Evolutionary conservation across 2,888 invertebrate species (phyloP), one percentile per base, ranked within the genome.

Genomic region (Actias luna): DNA sequence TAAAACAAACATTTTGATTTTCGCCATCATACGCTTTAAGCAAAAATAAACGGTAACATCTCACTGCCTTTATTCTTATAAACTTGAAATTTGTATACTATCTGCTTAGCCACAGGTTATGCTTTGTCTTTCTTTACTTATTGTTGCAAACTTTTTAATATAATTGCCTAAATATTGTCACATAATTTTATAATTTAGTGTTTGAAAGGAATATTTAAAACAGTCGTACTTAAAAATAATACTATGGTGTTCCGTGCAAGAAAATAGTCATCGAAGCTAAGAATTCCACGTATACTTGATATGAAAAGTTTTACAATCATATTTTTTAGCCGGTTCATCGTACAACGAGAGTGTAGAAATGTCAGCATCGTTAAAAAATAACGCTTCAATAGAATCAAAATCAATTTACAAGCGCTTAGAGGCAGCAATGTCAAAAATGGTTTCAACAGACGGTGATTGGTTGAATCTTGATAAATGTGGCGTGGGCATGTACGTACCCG

Each of bases 401-500:
- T 77, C 77, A 65, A 70, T 83, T 2, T 78, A 76, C 64, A 70
- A 80, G 57, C 79, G 84, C 66, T 72, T 89, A 67, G 91, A 90
- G 66, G 84, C 84, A n/a, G 80, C 88, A 8, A 84, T 82, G 64
- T 93, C 94, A 5, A 92, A 92, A 71, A 87, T 89, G 66, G 92
- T 95, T 55, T 93, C 93, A 50, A 89, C 90, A 73, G 93, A 89
- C 60, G 95, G 95, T 2, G 95, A 93, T 29, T 94, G 94, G 86
- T 75, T 95, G 71, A 93, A 93, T 83, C 83, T 98, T 60, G 95
- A 95, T 63, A 95, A 95, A 78, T 95, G 96, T 69, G 97, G 97
- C 55, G 96, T 98, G 59, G 95, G 96, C 79, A 92, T 99, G 73
- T 96, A 96, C 33, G 94, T 98, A 61, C 98, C 98, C 58, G 98